These are phyloP conservation scores for Steinernema hermaphroditum DNA, from an alignment of 2,888 invertebrate genomes.

Conservation along the genomic window DNA sequence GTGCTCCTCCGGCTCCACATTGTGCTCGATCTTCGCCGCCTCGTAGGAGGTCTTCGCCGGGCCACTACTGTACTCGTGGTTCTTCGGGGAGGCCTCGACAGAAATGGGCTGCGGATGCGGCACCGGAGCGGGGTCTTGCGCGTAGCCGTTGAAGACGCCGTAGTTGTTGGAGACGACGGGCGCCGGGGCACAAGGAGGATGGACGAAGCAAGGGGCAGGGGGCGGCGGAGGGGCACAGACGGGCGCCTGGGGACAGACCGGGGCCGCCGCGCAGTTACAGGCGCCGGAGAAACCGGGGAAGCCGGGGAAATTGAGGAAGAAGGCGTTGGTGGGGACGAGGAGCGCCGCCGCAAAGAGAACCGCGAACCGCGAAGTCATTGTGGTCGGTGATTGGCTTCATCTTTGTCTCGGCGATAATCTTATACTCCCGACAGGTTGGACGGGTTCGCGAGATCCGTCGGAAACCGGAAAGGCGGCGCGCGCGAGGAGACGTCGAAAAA, in stretches of 20 bases:
- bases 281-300: background rate
- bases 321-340: background rate
- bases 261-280: constrained; percentile 11
- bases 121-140: background rate
- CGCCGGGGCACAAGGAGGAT: background rate
- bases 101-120: background rate
- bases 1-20: background rate
- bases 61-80: constrained; percentile 13
- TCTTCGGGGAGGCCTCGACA: background rate
- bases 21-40: constrained; percentile 8
- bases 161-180: constrained; percentile 10
- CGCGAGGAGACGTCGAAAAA: background rate
- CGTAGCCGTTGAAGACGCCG: background rate
- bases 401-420: background rate
- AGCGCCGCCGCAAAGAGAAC: background rate
- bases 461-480: constrained; percentile 8
- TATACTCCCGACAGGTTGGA: background rate
- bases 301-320: constrained; percentile 2
- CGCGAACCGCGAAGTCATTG: constrained; percentile 19
- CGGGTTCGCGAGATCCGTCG: constrained; percentile 18
- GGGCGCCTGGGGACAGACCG: background rate
- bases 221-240: background rate
- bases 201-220: background rate
- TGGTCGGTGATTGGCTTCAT: constrained; percentile 24
- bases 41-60: constrained; percentile 4